Percentiles rank a stretch among this genome's conserved stretches.
These are phyloP conservation scores for Bemisia tabaci DNA, from an alignment of 1,140 invertebrate genomes.

Conservation along the genomic window DNA sequence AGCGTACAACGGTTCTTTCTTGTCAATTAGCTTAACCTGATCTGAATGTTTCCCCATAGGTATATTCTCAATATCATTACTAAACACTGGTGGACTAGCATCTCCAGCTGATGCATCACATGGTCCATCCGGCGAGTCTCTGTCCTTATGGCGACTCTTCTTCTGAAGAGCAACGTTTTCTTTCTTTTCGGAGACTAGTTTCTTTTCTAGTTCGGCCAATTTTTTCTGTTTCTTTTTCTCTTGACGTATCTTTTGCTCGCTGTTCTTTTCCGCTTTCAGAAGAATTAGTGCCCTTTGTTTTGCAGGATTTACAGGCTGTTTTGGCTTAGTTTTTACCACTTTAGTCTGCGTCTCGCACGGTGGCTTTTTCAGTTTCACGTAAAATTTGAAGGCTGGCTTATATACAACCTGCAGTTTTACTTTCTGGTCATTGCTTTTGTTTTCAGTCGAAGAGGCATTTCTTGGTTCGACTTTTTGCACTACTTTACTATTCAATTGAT, in stretches of 20 bases:
- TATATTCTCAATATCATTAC: background rate
- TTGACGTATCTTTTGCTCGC: constrained; percentile 34
- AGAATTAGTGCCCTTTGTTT: background rate
- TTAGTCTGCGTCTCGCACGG: constrained; percentile 13
- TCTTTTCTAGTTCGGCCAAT: constrained; percentile 24
- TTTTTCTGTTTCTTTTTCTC: constrained; percentile 19
- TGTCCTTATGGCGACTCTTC: background rate
- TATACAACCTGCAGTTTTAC: constrained; percentile 67
- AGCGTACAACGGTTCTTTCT: background rate
- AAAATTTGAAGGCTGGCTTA: constrained; percentile 72
- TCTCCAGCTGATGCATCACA: background rate
- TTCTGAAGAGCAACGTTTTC: background rate
- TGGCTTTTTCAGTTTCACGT: constrained; percentile 48
- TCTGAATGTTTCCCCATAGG: background rate
- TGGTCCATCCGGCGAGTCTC: background rate
- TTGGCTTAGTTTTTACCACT: constrained; percentile 12
- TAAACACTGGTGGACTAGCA: background rate
- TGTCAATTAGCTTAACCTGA: background rate
- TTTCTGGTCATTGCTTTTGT: constrained; percentile 35
- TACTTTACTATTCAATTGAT: constrained; percentile 6
- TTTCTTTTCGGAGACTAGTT: background rate
- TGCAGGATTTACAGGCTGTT: background rate
- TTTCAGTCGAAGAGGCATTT: background rate
- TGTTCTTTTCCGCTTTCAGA: constrained; percentile 31
- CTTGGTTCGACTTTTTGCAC: background rate